A percentile compares a stretch with the other conserved stretches of the same genome.
These are phyloP conservation scores for Sipha maydis DNA, from an alignment of 2,888 invertebrate genomes.

Conservation along the genomic window DNA sequence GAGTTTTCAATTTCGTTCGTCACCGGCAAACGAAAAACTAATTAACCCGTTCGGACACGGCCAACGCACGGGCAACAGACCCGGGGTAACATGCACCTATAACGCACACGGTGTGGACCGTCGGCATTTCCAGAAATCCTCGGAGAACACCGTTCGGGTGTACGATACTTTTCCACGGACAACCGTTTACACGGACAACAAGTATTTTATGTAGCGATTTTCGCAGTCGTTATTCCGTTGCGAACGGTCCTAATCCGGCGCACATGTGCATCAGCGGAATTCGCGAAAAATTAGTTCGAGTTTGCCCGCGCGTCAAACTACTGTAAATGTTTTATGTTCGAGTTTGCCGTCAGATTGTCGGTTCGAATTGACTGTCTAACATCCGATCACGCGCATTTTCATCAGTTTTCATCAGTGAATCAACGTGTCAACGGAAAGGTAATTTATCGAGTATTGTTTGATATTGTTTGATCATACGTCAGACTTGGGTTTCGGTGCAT, in stretches of 20 bases:
- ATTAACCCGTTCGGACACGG: conserved; percentile 56
- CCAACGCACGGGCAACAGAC: background rate
- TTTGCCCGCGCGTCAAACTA: conserved; percentile 15
- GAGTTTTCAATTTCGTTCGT: conserved; percentile 57
- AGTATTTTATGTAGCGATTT: background rate
- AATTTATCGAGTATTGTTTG: too few species aligned
- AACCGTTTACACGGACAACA: too few species aligned
- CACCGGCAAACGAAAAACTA: conserved; percentile 57
- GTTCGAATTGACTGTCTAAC: background rate
- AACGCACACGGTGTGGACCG: too few species aligned
- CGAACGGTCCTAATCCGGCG: background rate
- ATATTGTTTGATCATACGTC: too few species aligned
- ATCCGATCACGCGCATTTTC: background rate
- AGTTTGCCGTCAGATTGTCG: conserved; percentile 11
- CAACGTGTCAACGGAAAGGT: background rate
- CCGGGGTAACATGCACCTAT: too few species aligned
- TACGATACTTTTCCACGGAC: too few species aligned
- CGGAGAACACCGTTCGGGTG: too few species aligned
- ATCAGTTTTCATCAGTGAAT: background rate
- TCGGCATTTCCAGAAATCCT: background rate
- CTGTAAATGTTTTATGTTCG: conserved; percentile 52
- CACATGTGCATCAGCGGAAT: background rate
- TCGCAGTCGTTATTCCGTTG: background rate
- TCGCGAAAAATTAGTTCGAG: conserved; percentile 24
- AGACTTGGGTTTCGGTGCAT: too few species aligned